These are phyloP conservation scores for Teleiodes luculella DNA, from an alignment of 2,888 invertebrate species.

Conservation along the genomic window DNA sequence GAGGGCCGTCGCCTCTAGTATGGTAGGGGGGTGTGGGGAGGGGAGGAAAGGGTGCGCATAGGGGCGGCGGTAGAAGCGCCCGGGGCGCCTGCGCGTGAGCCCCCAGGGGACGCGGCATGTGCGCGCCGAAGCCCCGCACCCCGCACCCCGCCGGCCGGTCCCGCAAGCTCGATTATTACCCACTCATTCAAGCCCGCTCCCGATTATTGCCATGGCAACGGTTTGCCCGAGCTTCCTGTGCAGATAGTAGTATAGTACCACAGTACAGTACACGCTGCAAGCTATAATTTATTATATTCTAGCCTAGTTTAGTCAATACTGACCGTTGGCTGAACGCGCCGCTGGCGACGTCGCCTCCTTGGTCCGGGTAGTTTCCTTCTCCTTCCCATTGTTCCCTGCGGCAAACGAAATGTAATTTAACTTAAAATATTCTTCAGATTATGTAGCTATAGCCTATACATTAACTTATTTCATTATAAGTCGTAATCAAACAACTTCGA, in stretches of 20 bases:
- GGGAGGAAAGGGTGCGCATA: constrained; percentile 30
- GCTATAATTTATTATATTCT: neutral
- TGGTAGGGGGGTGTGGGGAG: constrained; percentile 35
- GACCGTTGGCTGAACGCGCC: constrained; percentile 82
- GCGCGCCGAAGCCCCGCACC: constrained; percentile 37
- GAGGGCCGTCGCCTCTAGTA: constrained; percentile 51
- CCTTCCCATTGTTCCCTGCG: constrained; percentile 86
- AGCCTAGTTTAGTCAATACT: constrained; percentile 35
- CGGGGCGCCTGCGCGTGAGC: constrained; percentile 29
- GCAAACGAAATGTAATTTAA: constrained; percentile 42
- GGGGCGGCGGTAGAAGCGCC: constrained; percentile 56
- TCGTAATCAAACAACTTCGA: too few relatives aligned
- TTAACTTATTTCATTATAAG: too few relatives aligned
- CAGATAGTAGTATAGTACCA: neutral
- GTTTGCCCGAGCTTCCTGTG: constrained; percentile 13
- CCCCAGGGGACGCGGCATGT: constrained; percentile 49
- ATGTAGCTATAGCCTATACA: too few relatives aligned
- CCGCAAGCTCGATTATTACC: constrained; percentile 58
- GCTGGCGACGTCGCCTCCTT: constrained; percentile 85
- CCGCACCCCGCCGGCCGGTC: constrained; percentile 30
- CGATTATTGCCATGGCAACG: constrained; percentile 54
- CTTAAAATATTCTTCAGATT: neutral
- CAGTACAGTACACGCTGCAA: neutral
- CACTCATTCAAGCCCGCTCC: constrained; percentile 61
- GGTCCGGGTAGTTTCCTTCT: constrained; percentile 80